Evolutionary conservation across 35 echinoderm and acorn worm genomes (phyloP).

Genomic region (Holothuria glaberrima): DNA sequence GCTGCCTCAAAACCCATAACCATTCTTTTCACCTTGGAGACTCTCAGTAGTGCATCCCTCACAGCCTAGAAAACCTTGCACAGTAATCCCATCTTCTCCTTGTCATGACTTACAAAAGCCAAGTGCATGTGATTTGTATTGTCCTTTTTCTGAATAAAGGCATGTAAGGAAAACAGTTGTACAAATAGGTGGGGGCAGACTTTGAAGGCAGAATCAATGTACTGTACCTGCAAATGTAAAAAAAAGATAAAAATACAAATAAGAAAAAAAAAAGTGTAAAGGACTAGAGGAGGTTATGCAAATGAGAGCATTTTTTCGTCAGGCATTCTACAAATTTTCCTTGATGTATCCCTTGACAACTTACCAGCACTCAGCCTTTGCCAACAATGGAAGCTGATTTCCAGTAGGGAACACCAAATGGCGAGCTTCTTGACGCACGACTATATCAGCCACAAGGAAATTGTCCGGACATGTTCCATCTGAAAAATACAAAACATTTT

Average conservation of each 20-base stretch:
- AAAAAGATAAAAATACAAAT: background rate
- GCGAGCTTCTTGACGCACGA: background rate
- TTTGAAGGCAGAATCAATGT: constrained; percentile 51
- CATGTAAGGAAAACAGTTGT: constrained; percentile 53
- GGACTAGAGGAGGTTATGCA: background rate
- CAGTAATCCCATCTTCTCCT: constrained; percentile 34
- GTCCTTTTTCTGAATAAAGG: constrained; percentile 23
- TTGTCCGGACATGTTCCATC: constrained; percentile 3
- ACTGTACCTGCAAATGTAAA: constrained; percentile 64
- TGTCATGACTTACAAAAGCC: constrained; percentile 56
- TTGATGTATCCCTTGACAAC: background rate
- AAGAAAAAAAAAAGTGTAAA: background rate
- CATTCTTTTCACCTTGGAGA: background rate
- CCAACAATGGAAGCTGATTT: background rate
- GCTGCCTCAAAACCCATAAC: constrained; percentile 26
- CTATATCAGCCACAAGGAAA: background rate
- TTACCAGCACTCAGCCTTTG: constrained; percentile 25
- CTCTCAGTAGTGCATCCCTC: background rate
- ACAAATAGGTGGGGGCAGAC: constrained; percentile 18
- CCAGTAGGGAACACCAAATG: background rate
- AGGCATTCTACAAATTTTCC: background rate
- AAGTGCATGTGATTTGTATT: background rate
- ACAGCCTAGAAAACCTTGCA: constrained; percentile 8
- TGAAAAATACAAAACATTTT: too few relatives aligned
- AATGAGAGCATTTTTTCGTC: background rate